These are phyloP conservation scores for Heterocephalus glaber DNA, from an alignment of 2,113 vertebrate genomes.

Conservation along the genomic window DNA sequence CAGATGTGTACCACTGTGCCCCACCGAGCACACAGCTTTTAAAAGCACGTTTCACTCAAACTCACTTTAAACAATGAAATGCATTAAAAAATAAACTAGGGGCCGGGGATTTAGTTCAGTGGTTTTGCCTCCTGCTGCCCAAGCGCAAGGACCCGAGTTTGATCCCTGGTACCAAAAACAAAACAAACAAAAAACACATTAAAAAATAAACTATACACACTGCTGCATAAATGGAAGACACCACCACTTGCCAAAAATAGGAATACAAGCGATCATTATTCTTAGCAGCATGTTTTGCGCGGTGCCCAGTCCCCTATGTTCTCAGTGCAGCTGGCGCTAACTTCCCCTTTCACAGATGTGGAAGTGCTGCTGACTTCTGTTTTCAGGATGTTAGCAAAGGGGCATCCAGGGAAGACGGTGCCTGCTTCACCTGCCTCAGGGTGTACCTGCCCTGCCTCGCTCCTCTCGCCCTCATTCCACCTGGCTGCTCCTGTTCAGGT, in stretches of 20 bases:
- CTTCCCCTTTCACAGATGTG: not conserved
- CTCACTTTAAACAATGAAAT: not conserved
- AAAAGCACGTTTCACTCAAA: not conserved
- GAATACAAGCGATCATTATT: too few relatives aligned
- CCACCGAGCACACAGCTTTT: rapidly evolving
- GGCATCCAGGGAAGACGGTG: not conserved
- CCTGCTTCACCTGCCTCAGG: not conserved
- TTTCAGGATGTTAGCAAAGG: not conserved
- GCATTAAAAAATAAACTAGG: not conserved
- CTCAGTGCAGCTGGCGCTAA: rapidly evolving
- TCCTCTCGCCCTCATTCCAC: not conserved
- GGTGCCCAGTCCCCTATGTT: not conserved
- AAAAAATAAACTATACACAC: too few relatives aligned
- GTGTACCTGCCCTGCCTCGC: not conserved
- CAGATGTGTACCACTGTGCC: not conserved
- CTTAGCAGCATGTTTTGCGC: not conserved
- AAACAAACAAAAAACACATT: too few relatives aligned
- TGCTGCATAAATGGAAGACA: not conserved
- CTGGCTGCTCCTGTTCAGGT: not conserved
- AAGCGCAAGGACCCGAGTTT: too few relatives aligned
- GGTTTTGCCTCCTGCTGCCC: too few relatives aligned
- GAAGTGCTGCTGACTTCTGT: not conserved
- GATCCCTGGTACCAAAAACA: too few relatives aligned
- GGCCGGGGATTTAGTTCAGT: too few relatives aligned
- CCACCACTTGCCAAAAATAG: not conserved